These are phyloP conservation scores for Junonia oenone DNA, from an alignment of 2,888 invertebrate species.

Conservation along the genomic window DNA sequence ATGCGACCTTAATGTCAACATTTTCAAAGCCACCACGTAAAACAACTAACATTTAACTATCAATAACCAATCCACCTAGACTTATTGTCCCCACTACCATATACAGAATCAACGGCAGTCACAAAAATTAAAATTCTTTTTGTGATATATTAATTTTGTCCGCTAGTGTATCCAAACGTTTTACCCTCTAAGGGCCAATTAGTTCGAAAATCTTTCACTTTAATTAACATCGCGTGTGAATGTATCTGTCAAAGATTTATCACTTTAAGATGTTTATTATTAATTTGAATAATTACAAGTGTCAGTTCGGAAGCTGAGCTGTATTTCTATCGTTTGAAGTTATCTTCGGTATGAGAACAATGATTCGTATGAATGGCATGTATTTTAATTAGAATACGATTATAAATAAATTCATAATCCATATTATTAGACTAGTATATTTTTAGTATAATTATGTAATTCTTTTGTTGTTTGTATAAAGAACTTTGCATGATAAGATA, in stretches of 20 bases:
- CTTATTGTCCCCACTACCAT: too few relatives aligned
- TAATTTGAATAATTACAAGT: slow-evolving; percentile 10
- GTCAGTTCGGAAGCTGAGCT: background rate
- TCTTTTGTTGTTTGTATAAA: too few relatives aligned
- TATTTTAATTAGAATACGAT: background rate
- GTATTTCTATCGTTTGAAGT: background rate
- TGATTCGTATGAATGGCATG: background rate
- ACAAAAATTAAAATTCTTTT: too few relatives aligned
- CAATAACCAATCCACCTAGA: too few relatives aligned
- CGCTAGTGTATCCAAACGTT: background rate
- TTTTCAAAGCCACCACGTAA: too few relatives aligned
- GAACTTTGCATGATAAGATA: too few relatives aligned
- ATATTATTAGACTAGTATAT: too few relatives aligned
- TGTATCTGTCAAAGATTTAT: slow-evolving; percentile 25
- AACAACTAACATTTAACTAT: too few relatives aligned
- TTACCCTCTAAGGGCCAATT: slow-evolving; percentile 15
- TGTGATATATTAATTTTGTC: background rate
- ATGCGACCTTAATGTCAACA: too few relatives aligned
- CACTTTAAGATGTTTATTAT: slow-evolving; percentile 13
- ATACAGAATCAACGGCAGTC: too few relatives aligned
- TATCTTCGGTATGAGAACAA: background rate
- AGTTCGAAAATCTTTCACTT: slow-evolving; percentile 19
- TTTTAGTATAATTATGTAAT: too few relatives aligned
- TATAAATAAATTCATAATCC: too few relatives aligned
- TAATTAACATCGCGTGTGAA: slow-evolving; percentile 17